phyloP scores from a whole-genome alignment of 30 jellyfish, hydroid and myxozoan species.

The Nemopilema nomurai region DNA sequence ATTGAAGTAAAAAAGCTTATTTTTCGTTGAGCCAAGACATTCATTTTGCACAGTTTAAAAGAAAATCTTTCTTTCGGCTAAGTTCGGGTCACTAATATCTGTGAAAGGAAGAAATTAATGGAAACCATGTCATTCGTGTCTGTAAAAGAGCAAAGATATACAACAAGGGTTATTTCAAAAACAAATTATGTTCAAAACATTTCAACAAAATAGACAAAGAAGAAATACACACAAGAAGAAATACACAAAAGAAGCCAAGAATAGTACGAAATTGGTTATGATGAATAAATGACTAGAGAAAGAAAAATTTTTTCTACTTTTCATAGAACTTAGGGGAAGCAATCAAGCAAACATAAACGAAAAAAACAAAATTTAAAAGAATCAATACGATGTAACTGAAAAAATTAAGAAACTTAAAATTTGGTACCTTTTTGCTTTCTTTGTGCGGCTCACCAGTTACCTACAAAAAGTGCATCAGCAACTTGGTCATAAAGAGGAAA shows the following conservation, averaged over 20 bases:
- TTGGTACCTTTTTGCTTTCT: background rate
- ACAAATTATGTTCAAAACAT: no score
- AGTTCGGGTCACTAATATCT: constrained; percentile 64
- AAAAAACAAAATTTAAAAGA: background rate
- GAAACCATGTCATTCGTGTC: background rate
- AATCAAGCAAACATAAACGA: no score
- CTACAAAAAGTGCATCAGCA: background rate
- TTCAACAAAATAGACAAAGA: no score
- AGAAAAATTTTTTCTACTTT: no score
- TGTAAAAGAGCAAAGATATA: no score
- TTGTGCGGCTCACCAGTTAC: background rate
- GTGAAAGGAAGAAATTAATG: constrained; percentile 50
- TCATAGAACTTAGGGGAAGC: no score
- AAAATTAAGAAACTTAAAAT: no score
- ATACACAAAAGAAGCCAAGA: no score
- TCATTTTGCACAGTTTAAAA: constrained; percentile 13
- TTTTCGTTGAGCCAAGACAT: constrained; percentile 23
- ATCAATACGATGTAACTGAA: background rate
- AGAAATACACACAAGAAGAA: no score
- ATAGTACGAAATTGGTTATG: no score
- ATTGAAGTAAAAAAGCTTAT: constrained; percentile 61
- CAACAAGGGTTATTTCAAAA: no score
- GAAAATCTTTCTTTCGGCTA: constrained; percentile 31
- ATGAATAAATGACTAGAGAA: no score
- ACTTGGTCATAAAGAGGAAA: background rate